These are phyloP conservation scores for Mesocentrotus franciscanus DNA, from an alignment of 53 echinoderm and acorn worm genomes.

Conservation along the genomic window DNA sequence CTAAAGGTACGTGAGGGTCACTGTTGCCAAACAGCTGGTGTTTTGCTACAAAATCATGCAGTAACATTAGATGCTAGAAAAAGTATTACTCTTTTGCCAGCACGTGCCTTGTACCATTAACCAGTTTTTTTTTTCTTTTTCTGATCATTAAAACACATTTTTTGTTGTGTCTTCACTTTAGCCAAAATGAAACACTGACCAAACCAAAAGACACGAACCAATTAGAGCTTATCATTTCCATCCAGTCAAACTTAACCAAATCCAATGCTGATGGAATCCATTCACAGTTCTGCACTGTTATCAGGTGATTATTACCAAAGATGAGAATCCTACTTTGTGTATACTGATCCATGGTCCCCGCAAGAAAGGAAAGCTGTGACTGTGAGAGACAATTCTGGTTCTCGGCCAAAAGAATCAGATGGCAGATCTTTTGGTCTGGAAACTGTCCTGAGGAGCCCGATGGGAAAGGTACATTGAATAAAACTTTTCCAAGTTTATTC, in stretches of 20 bases:
- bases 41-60: background rate
- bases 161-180: conserved; percentile 16
- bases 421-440: conserved; percentile 28
- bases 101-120: conserved; percentile 1
- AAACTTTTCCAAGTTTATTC: conserved; percentile 45
- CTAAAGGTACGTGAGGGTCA: conserved; percentile 24
- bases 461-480: conserved; percentile 48
- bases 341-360: conserved; percentile 13
- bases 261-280: conserved; percentile 17
- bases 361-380: background rate
- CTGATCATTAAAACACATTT: conserved; percentile 16
- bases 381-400: background rate
- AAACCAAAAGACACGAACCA: conserved; percentile 3
- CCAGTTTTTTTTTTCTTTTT: too few relatives aligned
- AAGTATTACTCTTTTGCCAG: background rate
- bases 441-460: conserved; percentile 46
- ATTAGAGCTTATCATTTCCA: conserved; percentile 4
- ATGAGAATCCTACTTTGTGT: conserved; percentile 4
- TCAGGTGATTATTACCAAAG: background rate
- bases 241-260: conserved; percentile 16
- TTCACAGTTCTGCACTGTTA: background rate
- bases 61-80: conserved; percentile 6
- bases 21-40: conserved; percentile 24
- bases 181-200: conserved; percentile 11
- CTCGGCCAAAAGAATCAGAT: conserved; percentile 8